Evolutionary conservation across 2,888 invertebrate species (phyloP).

Genomic region (Torymus auratus): DNA sequence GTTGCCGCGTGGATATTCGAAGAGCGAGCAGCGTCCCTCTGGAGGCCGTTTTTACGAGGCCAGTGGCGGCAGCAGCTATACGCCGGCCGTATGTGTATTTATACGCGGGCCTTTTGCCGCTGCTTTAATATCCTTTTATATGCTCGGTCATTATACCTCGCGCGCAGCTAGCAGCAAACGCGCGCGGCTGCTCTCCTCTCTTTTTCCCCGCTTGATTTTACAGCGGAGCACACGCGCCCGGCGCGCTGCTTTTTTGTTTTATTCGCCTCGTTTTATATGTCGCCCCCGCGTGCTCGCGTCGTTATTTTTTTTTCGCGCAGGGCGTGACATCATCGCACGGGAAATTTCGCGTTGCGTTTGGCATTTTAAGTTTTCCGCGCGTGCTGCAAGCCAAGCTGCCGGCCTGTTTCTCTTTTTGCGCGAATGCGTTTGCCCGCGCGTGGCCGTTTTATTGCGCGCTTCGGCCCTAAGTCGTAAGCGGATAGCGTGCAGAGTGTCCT

Average conservation of each 20-base stretch:
- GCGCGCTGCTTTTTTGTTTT: neutral
- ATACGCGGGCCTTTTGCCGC: slow-evolving; percentile 35
- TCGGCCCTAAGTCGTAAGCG: too few species aligned
- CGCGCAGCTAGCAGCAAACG: too few species aligned
- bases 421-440: neutral
- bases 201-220: slow-evolving; percentile 50
- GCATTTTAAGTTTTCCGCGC: slow-evolving; percentile 42
- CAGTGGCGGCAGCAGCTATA: neutral
- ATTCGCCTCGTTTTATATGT: slow-evolving; percentile 32
- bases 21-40: neutral
- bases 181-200: neutral
- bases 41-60: slow-evolving; percentile 48
- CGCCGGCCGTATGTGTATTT: slow-evolving; percentile 37
- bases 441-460: too few species aligned
- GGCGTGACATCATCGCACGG: neutral
- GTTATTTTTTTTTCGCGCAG: neutral
- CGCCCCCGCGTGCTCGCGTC: neutral
- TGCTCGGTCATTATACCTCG: slow-evolving; percentile 51
- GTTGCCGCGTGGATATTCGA: neutral
- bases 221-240: slow-evolving; percentile 8
- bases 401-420: slow-evolving; percentile 1
- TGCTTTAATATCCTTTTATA: slow-evolving; percentile 58
- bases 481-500: too few species aligned
- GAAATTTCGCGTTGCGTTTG: slow-evolving; percentile 35
- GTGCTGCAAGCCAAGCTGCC: too few species aligned